phyloP scores from a whole-genome alignment of 2,888 invertebrate species.

The Drosophila phalerata region DNA sequence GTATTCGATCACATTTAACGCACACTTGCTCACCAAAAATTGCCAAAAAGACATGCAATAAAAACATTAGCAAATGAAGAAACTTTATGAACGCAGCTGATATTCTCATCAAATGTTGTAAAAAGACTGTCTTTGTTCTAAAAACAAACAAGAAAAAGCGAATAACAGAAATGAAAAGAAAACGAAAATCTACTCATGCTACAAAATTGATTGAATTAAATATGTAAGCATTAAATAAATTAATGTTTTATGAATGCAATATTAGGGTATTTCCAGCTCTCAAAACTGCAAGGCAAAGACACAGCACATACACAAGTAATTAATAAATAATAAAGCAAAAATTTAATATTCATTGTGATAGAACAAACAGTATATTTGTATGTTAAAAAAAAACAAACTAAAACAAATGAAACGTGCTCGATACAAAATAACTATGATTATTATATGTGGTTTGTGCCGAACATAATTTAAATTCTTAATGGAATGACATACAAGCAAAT shows the following conservation, averaged over 20 bases:
- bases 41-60: conserved; percentile 60
- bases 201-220: conserved; percentile 44
- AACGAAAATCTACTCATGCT: conserved; percentile 40
- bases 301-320: conserved; percentile 37
- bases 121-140: conserved; percentile 82
- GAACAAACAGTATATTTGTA: conserved; percentile 74
- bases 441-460: conserved; percentile 34
- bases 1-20: conserved; percentile 45
- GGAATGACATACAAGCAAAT: conserved; percentile 41
- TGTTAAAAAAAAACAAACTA: conserved; percentile 52
- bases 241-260: conserved; percentile 35
- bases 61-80: conserved; percentile 49
- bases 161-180: conserved; percentile 18
- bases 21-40: conserved; percentile 72
- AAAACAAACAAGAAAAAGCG: conserved; percentile 40
- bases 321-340: conserved; percentile 40
- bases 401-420: conserved; percentile 18
- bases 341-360: conserved; percentile 73
- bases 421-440: conserved; percentile 29
- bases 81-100: conserved; percentile 46
- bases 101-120: conserved; percentile 48
- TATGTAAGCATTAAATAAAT: conserved; percentile 45
- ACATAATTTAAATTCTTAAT: conserved; percentile 37
- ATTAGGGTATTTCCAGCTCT: conserved; percentile 27
- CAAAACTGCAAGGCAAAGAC: conserved; percentile 46